Evolutionary conservation across 2,888 invertebrate genomes (phyloP).

Genomic region (Xanthia togata): DNA sequence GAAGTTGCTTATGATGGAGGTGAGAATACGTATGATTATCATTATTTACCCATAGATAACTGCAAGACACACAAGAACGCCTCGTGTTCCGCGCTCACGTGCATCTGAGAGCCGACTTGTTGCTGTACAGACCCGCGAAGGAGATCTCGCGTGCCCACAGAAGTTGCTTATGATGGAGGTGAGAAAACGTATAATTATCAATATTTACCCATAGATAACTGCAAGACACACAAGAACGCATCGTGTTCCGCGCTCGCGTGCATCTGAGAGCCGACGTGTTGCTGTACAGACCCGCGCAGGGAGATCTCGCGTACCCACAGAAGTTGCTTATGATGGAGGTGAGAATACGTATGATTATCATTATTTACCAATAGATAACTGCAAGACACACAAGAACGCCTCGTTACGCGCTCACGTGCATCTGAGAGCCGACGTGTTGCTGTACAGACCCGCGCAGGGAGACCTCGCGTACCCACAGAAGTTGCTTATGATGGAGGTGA

Average conservation of each 20-base stretch:
- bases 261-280: slow-evolving; percentile 98
- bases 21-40: no score
- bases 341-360: no score
- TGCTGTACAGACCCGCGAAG: slow-evolving; percentile 98
- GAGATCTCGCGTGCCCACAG: slow-evolving; percentile 99
- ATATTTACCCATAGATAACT: no score
- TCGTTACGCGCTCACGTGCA: slow-evolving; percentile 99
- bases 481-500: no score
- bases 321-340: slow-evolving; percentile 99
- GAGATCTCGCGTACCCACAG: slow-evolving; percentile 99
- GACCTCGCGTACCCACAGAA: slow-evolving; percentile 99
- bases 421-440: slow-evolving; percentile 98
- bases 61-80: slow-evolving; percentile 98
- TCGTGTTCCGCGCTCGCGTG: slow-evolving; percentile 98
- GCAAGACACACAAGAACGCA: slow-evolving; percentile 98
- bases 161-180: no score
- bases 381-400: slow-evolving; percentile 98
- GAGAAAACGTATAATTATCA: no score
- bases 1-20: slow-evolving; percentile 99
- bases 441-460: slow-evolving; percentile 96
- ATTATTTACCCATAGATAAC: slow-evolving; percentile 46
- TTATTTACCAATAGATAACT: slow-evolving; percentile 76
- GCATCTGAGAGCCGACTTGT: slow-evolving; percentile 97
- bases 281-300: slow-evolving; percentile 96
- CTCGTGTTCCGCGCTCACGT: slow-evolving; percentile 98